These are phyloP conservation scores for Trichomalopsis sarcophagae DNA, from an alignment of 1,140 invertebrate genomes.

Conservation along the genomic window DNA sequence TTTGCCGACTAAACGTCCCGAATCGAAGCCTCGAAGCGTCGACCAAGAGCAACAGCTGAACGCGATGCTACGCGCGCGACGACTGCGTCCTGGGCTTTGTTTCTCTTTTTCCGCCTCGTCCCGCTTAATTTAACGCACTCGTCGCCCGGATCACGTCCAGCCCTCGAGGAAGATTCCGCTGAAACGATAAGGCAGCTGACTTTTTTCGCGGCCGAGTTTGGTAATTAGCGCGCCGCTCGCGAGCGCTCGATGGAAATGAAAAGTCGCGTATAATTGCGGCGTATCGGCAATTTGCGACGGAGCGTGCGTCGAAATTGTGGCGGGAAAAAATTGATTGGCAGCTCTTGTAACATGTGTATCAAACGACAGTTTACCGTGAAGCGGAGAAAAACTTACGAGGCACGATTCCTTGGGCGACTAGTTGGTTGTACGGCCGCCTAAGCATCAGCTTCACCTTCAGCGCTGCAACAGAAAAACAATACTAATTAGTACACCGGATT, in stretches of 20 bases:
- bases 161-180: constrained; percentile 11
- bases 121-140: constrained; percentile 21
- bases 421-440: constrained; percentile 93
- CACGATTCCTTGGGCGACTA: constrained; percentile 98
- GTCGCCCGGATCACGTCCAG: not conserved
- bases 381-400: constrained; percentile 89
- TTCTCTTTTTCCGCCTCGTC: not conserved
- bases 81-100: not conserved
- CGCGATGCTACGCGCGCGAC: not conserved
- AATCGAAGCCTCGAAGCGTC: not conserved
- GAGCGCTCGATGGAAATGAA: not conserved
- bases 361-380: not conserved
- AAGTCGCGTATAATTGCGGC: not conserved
- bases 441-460: constrained; percentile 97
- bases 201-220: constrained; percentile 5
- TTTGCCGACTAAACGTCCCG: constrained; percentile 18
- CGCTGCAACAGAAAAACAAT: constrained; percentile 83
- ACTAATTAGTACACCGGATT: constrained; percentile 21
- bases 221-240: not conserved
- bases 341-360: not conserved
- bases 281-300: not conserved
- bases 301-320: not conserved
- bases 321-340: not conserved
- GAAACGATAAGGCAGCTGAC: not conserved
- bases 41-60: not conserved